A percentile compares a stretch with the other conserved stretches of the same genome.
Conservation (phyloP, 23 tunicate genomes). For the Diplosoma virens region DNA sequence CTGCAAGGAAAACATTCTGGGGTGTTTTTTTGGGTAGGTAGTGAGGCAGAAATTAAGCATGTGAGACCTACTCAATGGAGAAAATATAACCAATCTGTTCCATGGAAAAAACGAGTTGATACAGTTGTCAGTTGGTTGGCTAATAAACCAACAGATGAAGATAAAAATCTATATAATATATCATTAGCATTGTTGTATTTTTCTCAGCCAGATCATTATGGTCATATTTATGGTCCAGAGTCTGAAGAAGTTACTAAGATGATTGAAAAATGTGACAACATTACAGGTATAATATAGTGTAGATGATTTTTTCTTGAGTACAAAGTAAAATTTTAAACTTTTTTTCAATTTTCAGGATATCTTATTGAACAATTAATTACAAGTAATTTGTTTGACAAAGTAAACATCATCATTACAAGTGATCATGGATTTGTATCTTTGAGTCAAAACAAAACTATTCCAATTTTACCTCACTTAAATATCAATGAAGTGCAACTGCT, state of each 20-base stretch:
- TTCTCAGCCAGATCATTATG: slow-evolving; percentile 72
- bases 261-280: slow-evolving; percentile 81
- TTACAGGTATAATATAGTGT: slow-evolving; percentile 44
- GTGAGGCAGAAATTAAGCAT: slow-evolving; percentile 68
- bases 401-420: slow-evolving; percentile 87
- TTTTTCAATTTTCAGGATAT: slow-evolving; percentile 49
- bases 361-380: slow-evolving; percentile 42
- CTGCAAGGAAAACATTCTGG: slow-evolving; percentile 51
- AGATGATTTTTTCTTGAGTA: not conserved
- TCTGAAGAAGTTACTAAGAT: slow-evolving; percentile 67
- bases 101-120: slow-evolving; percentile 61
- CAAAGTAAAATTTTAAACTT: not conserved
- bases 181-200: slow-evolving; percentile 77
- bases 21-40: slow-evolving; percentile 85
- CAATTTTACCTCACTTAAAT: slow-evolving; percentile 50
- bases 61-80: slow-evolving; percentile 42
- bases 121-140: slow-evolving; percentile 74
- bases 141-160: slow-evolving; percentile 28
- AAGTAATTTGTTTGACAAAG: slow-evolving; percentile 42
- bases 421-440: slow-evolving; percentile 84
- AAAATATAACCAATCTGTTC: not conserved
- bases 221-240: slow-evolving; percentile 86
- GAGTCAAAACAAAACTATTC: slow-evolving; percentile 33
- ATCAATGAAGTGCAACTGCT: slow-evolving; percentile 20
- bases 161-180: slow-evolving; percentile 1